phyloP scores from a whole-genome alignment of 2,113 vertebrate genomes.

The Cervus canadensis region DNA sequence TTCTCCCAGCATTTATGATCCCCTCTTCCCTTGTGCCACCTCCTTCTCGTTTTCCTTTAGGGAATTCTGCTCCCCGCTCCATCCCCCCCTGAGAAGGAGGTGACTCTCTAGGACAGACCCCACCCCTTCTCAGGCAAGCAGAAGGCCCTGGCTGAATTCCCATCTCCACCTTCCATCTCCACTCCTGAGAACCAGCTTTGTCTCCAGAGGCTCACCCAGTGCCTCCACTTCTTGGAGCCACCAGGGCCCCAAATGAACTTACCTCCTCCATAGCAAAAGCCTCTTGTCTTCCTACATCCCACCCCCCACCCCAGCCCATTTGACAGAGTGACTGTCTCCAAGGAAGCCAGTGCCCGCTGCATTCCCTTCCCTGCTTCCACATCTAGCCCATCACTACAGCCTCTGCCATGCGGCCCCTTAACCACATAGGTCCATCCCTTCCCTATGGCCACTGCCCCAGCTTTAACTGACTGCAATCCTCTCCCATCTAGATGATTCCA shows the following conservation, averaged over 20 bases:
- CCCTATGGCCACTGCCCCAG: not conserved
- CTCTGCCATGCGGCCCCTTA: not conserved
- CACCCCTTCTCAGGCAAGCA: not conserved
- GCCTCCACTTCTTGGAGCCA: not conserved
- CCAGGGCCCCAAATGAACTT: not conserved
- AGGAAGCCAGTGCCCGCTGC: not conserved
- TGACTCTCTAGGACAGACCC: not conserved
- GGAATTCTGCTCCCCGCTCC: not conserved
- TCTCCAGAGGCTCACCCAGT: not conserved
- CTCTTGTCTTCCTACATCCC: not conserved
- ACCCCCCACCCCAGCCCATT: too few species aligned
- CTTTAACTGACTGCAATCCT: not conserved
- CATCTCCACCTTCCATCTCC: not conserved
- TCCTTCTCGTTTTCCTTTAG: not conserved
- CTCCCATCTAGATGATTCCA: not conserved
- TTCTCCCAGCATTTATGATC: not conserved
- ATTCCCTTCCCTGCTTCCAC: not conserved
- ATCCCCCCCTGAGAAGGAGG: not conserved
- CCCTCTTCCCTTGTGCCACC: not conserved
- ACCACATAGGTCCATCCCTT: too few species aligned
- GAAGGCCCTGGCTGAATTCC: not conserved
- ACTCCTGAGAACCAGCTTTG: not conserved
- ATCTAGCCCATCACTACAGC: rapidly evolving
- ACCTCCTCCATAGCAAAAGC: not conserved
- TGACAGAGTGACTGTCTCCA: not conserved